These are phyloP conservation scores for Eospalax fontanierii DNA, from an alignment of 2,797 vertebrate genomes.

Conservation along the genomic window DNA sequence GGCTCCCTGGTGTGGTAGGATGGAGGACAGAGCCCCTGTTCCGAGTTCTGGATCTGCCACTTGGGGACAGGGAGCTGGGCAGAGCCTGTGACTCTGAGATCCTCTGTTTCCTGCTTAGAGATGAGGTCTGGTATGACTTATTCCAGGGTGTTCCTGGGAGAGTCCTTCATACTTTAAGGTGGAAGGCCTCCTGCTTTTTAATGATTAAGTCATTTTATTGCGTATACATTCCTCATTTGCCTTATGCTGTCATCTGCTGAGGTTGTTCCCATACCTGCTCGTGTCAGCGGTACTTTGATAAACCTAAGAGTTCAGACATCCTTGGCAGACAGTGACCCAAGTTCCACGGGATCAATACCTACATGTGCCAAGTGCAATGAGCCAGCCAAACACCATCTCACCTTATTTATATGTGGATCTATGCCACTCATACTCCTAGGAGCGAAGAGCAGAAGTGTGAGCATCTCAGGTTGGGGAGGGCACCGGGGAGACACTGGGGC, in stretches of 20 bases:
- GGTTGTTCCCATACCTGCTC: not conserved
- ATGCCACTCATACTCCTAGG: not conserved
- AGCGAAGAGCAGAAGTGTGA: not conserved
- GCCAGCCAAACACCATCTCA: not conserved
- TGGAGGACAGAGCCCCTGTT: not conserved
- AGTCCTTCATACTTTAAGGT: not conserved
- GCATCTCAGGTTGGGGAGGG: not conserved
- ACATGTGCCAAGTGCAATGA: slow-evolving; percentile 16
- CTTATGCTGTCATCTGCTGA: not conserved
- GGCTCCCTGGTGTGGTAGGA: not conserved
- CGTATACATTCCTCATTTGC: not conserved
- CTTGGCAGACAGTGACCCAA: not conserved
- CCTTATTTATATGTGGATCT: not conserved
- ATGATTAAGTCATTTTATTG: not conserved
- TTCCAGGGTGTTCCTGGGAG: not conserved
- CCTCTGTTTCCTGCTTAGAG: slow-evolving; percentile 20
- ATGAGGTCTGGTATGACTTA: rapidly evolving
- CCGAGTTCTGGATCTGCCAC: not conserved
- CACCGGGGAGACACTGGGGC: not conserved
- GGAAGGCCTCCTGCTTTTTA: not conserved
- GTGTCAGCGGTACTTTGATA: not conserved
- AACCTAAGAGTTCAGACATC: not conserved
- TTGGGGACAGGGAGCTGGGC: not conserved
- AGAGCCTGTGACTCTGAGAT: not conserved
- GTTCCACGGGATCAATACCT: not conserved